Base-by-base conservation (phyloP, 2,797 vertebrate genomes). In the Dryobates pubescens region DNA sequence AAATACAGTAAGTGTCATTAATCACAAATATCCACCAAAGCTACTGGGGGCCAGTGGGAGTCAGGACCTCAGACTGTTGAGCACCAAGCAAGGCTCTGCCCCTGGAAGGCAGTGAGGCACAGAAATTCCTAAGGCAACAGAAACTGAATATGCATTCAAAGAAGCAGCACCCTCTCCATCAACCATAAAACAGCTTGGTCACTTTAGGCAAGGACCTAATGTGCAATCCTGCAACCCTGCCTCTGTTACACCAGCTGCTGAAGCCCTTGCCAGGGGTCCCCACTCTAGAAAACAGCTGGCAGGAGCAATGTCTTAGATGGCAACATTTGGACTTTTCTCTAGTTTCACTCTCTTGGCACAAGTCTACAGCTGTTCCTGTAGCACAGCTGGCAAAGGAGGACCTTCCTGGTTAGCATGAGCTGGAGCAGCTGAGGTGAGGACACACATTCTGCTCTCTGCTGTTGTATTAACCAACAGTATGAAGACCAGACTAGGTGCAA, bases 101-200 rank as follows among this genome's bases (percentile, higher is more conserved):
- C 36, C 29, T 64, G n/a, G 26, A 27, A 58, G 34, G 19, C 1
- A 0, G 32, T 30, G 30, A 32, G 22, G 36, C 1, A 1, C n/a
- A 68, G 58, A 76, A 85, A 67, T 36, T 26, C n/a, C 10, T 5
- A 10, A 1, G 1, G n/a, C n/a, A 32, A 30, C 0, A 41, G 58
- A 62, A 85, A 29, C 13, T 19, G 51, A 64, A 67, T 27, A 32
- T 0, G 1, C 10, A 36, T n/a, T 59, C n/a, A 36, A 61, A 86
- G 54, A 4, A 11, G 4, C 27, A 64, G 5, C 32, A 45, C 18
- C 30, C 20, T 58, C 58, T 38, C 58, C 73, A 61, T 80, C 43
- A 61, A 11, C 10, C 56, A 38, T 15, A 8, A 30, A 90, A n/a
- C 9, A 49, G 19, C n/a, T 70, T 4, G 2, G n/a, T n/a, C 47